Base-by-base conservation (phyloP, 2,797 vertebrate species). In the Eulemur rubriventer region DNA sequence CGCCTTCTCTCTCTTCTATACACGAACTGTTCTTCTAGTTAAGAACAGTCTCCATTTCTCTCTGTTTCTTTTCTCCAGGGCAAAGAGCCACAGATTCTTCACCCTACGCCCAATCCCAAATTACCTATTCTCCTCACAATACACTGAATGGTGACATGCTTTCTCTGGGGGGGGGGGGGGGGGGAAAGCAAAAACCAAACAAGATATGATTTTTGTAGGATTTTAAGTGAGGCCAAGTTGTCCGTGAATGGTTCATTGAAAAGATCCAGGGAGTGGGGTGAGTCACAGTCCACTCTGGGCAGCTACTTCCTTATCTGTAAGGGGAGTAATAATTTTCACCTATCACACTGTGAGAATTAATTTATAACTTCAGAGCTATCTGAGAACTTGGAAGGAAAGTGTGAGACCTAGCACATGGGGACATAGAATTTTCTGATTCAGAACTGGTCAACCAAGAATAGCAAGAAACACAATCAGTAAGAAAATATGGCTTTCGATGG, bases 261-360 rank as follows among this genome's bases (percentile, higher is more conserved):
- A 92, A 89, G 52, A 67, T 41, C 33, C 89, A 76, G 69, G 65
- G 43, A 87, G 48, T 26, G 1, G 1, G 11, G 50, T 96, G 95
- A 97, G 91, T 97, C 95, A 96, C 43, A 6, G 65, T 81, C n/a
- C 46, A 24, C 35, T 38, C 84, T 33, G 85, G 75, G 48, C 89
- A 76, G 57, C 81, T 43, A 65, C 73, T 96, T 97, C 92, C 93
- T 94, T 38, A 30, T 67, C 81, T 88, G 48, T 35, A 89, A 86
- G 85, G 69, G 90, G 73, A 95, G 73, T 69, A 50, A 78, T 96
- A 75, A 96, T 93, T 84, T 84, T 91, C 70, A 81, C 92, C 89
- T 93, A 84, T 92, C 26, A 38, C 52, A 69, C 57, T 59, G 78
- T 88, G 90, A 94, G 61, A 83, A 83, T 85, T 96, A 85, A 86